phyloP scores from a whole-genome alignment of 2,888 invertebrate species.

The Rhynchonema sp. region DNA sequence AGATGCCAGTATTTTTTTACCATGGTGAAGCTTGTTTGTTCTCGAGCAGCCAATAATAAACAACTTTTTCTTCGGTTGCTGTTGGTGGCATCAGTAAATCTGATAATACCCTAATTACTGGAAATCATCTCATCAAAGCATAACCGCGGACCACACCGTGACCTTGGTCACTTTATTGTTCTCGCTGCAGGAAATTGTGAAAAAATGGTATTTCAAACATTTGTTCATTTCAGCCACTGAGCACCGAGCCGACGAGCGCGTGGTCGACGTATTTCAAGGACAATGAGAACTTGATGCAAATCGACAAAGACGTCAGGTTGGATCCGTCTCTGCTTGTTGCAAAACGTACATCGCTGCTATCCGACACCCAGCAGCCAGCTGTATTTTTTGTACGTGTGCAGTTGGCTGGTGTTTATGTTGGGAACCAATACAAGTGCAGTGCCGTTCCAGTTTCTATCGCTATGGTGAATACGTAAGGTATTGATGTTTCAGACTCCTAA shows the following conservation, averaged over 20 bases:
- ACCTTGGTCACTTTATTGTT: neutral
- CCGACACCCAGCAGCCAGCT: no score
- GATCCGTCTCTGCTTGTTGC: slow-evolving; percentile 11
- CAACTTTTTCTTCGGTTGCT: no score
- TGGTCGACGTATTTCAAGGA: slow-evolving; percentile 93
- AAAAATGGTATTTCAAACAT: neutral
- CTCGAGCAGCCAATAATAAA: no score
- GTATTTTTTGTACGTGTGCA: neutral
- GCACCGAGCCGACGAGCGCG: slow-evolving; percentile 77
- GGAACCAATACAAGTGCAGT: neutral
- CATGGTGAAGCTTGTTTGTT: no score
- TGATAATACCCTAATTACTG: no score
- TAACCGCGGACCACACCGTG: no score
- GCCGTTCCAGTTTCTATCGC: no score
- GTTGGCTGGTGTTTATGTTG: neutral
- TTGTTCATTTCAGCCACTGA: slow-evolving; percentile 54
- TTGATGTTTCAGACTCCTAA: no score
- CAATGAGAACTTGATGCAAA: slow-evolving; percentile 87
- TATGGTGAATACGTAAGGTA: no score
- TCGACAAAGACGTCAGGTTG: slow-evolving; percentile 76
- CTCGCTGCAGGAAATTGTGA: neutral
- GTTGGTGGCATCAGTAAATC: no score
- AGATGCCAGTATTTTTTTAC: no score
- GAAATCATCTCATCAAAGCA: no score
- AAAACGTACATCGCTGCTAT: neutral